These are phyloP conservation scores for Metallyticus violacea DNA, from an alignment of 2,888 invertebrate genomes.

Conservation along the genomic window DNA sequence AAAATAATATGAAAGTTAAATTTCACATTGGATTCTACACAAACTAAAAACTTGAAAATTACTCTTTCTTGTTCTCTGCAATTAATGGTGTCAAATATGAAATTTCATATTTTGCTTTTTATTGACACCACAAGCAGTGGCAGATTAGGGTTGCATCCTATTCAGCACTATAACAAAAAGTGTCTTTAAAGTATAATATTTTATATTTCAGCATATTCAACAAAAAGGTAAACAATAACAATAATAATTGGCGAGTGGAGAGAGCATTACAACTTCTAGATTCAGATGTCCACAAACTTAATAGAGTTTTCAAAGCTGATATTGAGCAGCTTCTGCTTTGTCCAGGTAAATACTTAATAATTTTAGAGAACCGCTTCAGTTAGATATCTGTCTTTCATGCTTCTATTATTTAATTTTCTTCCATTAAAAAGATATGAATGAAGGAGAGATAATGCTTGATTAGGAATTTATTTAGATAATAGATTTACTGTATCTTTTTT, in stretches of 20 bases:
- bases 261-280: neutral
- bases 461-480: no score
- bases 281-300: neutral
- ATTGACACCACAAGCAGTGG: neutral
- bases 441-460: no score
- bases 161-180: neutral
- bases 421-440: no score
- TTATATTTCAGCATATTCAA: neutral
- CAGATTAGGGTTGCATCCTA: neutral
- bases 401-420: no score
- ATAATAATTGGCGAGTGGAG: neutral
- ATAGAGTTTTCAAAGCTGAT: neutral
- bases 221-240: neutral
- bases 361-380: no score
- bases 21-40: no score
- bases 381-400: no score
- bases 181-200: neutral
- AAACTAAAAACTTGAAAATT: no score
- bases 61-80: no score
- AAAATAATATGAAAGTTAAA: neutral
- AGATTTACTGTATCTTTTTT: no score
- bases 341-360: neutral
- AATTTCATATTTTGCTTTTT: neutral
- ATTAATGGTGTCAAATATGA: no score
- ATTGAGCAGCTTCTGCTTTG: neutral